These are phyloP conservation scores for Apogon hyalosoma DNA, from an alignment of 2,797 vertebrate genomes.

Conservation along the genomic window DNA sequence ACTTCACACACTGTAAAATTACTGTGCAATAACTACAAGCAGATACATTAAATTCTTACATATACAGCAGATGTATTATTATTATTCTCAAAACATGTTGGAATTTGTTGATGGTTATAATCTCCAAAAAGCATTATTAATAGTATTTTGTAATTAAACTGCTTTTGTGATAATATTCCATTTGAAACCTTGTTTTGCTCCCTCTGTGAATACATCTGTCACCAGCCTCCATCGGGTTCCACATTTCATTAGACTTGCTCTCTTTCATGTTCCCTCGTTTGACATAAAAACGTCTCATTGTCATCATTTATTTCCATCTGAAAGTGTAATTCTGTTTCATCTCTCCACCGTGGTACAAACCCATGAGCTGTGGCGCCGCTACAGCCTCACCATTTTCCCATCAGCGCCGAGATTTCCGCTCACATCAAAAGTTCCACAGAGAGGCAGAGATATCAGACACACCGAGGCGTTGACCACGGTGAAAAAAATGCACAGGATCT, in stretches of 20 bases:
- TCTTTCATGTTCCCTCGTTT: conserved; percentile 59
- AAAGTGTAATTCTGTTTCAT: conserved; percentile 55
- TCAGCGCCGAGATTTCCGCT: conserved; percentile 1
- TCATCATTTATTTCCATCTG: conserved; percentile 62
- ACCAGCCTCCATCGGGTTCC: conserved; percentile 17
- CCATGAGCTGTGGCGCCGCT: conserved; percentile 3
- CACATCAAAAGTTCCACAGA: conserved; percentile 9
- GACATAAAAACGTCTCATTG: conserved; percentile 38
- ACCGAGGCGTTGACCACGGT: not conserved
- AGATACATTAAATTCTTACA: no score
- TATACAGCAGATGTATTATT: no score
- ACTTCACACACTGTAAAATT: no score
- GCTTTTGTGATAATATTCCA: not conserved
- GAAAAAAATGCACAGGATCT: not conserved
- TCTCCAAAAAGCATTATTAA: not conserved
- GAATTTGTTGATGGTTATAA: no score
- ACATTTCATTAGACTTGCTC: conserved; percentile 7
- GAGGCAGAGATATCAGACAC: not conserved
- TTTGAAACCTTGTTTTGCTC: conserved; percentile 6
- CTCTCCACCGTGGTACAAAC: conserved; percentile 7
- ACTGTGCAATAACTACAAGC: no score
- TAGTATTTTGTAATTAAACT: not conserved
- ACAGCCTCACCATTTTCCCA: not conserved
- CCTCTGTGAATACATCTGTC: conserved; percentile 38
- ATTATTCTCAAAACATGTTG: no score